Evolutionary conservation across 2,113 vertebrate genomes (phyloP).

Genomic region (Plectropomus leopardus): DNA sequence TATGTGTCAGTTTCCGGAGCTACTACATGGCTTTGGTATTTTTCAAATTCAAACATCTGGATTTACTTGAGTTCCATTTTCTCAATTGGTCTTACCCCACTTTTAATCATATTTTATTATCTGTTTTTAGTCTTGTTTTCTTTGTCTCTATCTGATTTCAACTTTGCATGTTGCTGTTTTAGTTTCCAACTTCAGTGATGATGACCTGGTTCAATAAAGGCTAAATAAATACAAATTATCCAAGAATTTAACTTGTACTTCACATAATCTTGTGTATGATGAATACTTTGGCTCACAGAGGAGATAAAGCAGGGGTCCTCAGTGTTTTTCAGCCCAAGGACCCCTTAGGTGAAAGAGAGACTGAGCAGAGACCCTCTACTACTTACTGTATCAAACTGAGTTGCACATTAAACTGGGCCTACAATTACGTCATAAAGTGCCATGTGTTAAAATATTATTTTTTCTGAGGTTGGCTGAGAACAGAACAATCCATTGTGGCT

Average conservation of each 20-base stretch:
- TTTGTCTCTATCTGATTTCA: not conserved
- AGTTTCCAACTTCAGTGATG: not conserved
- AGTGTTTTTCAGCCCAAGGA: no score
- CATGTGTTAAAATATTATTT: no score
- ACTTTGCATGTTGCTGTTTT: not conserved
- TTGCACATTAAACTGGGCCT: no score
- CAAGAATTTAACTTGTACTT: not conserved
- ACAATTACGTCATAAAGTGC: no score
- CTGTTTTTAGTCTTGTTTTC: not conserved
- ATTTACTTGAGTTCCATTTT: not conserved
- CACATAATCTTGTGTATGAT: not conserved
- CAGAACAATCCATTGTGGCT: no score
- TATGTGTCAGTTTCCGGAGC: conserved; percentile 35
- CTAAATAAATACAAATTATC: not conserved
- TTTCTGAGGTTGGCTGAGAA: no score
- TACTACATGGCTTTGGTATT: conserved; percentile 3
- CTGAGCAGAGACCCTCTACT: no score
- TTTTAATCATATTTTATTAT: not conserved
- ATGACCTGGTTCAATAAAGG: not conserved
- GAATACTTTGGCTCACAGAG: no score
- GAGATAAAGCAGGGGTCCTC: no score
- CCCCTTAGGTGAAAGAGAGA: no score
- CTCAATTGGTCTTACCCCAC: not conserved
- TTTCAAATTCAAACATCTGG: conserved; percentile 39
- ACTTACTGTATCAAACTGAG: no score